Base-by-base conservation (phyloP, 2,797 vertebrate genomes). In the Trachurus trachurus region DNA sequence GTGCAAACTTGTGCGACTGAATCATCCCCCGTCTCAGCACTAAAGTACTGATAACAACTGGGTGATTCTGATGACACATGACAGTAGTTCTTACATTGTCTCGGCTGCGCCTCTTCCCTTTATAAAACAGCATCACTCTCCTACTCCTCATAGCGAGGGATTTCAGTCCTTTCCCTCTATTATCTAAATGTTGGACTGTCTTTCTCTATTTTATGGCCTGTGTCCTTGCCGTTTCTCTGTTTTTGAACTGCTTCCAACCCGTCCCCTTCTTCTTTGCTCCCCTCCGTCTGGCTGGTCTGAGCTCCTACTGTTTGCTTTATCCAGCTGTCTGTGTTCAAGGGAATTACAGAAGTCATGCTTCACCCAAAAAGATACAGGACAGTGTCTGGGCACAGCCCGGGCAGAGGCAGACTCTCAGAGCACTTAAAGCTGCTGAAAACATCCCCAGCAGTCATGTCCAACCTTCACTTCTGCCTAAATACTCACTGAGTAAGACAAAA, bases 21-120 rank as follows among this genome's bases (percentile, higher is more conserved):
- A 82, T 90, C 85, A 88, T 66, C 74, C 80, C 73, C 71, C 81
- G 71, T 87, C 89, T 86, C 83, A 40, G 81, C 82, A 80, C 61
- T 75, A 83, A 87, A 85, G 82, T 73, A 82, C 80, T 74, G 85
- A 90, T 88, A 91, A 88, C 80, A 85, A 88, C 80, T 71, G 76
- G 74, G 71, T 91, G 92, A 93, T 80, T 84, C 50, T 93, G 89
- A 93, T 91, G 88, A 87, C 89, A 92, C 80, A 86, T 90, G 88
- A 91, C 91, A 91, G 91, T 81, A 72, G 79, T 84, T 89, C 78
- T 86, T 82, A 88, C 82, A 81, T 84, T 74, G 78, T 86, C 81
- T 87, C 56, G 11, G 71, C 83, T 70, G 45, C 40, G 74, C 71
- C 76, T 83, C 66, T 71, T 79, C 54, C 74, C 52, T 70, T 72